Evolutionary conservation across 2,797 vertebrate genomes (phyloP).

Genomic region (Leontocebus nigricollis): DNA sequence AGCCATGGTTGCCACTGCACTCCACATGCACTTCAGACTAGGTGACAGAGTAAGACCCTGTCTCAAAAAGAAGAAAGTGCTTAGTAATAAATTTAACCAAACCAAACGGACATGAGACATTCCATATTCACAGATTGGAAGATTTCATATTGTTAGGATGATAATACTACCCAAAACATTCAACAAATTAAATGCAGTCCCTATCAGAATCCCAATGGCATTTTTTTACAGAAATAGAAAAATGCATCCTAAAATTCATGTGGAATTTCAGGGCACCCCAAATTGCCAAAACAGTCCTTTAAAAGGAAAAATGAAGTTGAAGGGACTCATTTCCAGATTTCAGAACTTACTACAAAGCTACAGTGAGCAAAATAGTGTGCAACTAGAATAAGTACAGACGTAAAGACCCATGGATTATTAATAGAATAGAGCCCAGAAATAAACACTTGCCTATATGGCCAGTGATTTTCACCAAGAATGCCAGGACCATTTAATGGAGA

Average conservation of each 20-base stretch:
- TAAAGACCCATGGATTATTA: not conserved
- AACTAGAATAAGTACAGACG: not conserved
- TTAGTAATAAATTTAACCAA: not conserved
- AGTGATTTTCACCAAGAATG: not conserved
- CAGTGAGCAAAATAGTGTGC: not conserved
- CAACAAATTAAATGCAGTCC: not conserved
- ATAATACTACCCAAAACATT: not conserved
- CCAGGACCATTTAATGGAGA: not conserved
- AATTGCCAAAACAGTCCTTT: not conserved
- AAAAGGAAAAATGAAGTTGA: not conserved
- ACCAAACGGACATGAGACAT: not conserved
- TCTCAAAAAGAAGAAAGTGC: not conserved
- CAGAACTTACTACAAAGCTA: not conserved
- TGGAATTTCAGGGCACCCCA: not conserved
- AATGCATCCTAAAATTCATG: conserved; percentile 12
- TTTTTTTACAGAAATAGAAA: not conserved
- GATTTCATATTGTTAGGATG: not conserved
- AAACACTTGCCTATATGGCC: not conserved
- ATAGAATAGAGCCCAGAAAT: not conserved
- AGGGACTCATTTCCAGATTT: not conserved
- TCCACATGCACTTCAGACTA: not conserved
- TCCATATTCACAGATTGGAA: not conserved
- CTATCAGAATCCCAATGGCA: not conserved
- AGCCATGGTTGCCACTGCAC: no score
- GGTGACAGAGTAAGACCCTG: no score